Percentiles rank a stretch among this genome's conserved stretches.
Evolutionary conservation across 2,888 invertebrate species (phyloP).

Genomic region (Caenorhabditis plicata): DNA sequence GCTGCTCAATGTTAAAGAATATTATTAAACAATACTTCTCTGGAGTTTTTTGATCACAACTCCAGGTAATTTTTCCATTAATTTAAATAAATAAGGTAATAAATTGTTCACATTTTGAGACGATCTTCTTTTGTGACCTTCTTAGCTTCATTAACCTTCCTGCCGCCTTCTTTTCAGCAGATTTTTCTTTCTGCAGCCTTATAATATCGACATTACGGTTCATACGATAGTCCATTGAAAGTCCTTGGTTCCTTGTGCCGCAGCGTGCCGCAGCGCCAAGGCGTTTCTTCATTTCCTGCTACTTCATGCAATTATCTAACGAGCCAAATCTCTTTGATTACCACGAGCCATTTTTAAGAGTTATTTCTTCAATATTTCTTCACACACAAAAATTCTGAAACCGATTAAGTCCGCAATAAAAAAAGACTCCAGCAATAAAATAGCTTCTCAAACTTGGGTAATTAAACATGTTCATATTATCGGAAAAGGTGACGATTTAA

Average conservation of each 20-base stretch:
- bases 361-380: no score
- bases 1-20: no score
- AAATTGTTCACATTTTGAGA: conserved; percentile 55
- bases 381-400: conserved; percentile 7
- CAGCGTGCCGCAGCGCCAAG: conserved; percentile 75
- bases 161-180: conserved; percentile 56
- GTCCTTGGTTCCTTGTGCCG: conserved; percentile 65
- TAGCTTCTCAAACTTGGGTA: no score
- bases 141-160: conserved; percentile 31
- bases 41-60: no score
- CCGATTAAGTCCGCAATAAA: conserved; percentile 10
- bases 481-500: no score
- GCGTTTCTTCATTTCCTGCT: conserved; percentile 71
- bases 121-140: conserved; percentile 63
- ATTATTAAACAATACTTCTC: no score
- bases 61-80: no score
- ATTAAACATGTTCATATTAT: no score
- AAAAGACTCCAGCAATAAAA: no score
- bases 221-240: conserved; percentile 56
- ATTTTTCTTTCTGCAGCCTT: conserved; percentile 66
- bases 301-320: conserved; percentile 87
- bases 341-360: conserved; percentile 69
- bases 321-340: conserved; percentile 90
- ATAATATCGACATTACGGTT: conserved; percentile 66
- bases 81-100: no score